These are phyloP conservation scores for Catharus fuscescens DNA, from an alignment of 2,113 vertebrate species.

Conservation along the genomic window DNA sequence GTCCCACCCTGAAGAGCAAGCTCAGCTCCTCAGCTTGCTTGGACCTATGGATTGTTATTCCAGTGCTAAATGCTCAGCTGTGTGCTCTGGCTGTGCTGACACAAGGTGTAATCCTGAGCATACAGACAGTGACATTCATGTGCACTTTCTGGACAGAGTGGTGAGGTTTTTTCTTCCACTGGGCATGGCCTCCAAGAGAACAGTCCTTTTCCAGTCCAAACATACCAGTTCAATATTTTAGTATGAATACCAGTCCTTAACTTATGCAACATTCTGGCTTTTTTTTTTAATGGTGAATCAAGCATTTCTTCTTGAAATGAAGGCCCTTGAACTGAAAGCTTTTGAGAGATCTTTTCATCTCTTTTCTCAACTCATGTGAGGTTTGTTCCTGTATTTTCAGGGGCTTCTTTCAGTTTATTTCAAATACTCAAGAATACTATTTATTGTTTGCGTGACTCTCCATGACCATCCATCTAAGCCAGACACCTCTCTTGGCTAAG, in stretches of 20 bases:
- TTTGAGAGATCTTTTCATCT: neutral
- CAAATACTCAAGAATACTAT: neutral
- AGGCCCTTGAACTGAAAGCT: neutral
- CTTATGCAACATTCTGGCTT: neutral
- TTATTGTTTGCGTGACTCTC: neutral
- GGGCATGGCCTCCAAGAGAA: neutral
- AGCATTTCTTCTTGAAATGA: neutral
- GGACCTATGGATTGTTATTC: neutral
- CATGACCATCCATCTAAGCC: neutral
- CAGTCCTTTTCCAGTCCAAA: neutral
- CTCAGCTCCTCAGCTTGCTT: neutral
- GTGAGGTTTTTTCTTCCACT: neutral
- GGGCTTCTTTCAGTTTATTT: neutral
- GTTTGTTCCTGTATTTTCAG: neutral
- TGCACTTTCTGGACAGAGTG: neutral
- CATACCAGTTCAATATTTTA: neutral
- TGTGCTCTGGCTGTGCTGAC: neutral
- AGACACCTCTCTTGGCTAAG: neutral
- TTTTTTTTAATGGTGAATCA: neutral
- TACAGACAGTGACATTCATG: neutral
- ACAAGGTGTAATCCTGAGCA: neutral
- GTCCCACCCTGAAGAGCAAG: neutral
- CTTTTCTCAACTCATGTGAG: neutral
- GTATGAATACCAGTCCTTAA: neutral
- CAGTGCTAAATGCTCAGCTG: neutral